Conservation (phyloP, 1,140 invertebrate species). For the Hetaerina americana region DNA sequence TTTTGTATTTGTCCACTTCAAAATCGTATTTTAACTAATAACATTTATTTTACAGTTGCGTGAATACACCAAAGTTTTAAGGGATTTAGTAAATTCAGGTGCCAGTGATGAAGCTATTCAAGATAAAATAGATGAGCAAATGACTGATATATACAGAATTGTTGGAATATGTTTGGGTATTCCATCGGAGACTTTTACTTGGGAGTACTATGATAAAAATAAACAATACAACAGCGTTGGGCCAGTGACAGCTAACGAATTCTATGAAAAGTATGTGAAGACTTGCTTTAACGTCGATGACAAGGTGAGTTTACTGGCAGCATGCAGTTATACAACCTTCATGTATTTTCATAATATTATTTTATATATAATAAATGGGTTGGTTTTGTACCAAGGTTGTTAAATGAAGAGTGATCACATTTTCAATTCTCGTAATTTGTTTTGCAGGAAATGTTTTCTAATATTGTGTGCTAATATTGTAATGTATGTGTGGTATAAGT, state of each 20-base stretch:
- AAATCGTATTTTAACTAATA: slow-evolving; percentile 8
- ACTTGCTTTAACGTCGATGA: slow-evolving; percentile 68
- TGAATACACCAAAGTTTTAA: slow-evolving; percentile 62
- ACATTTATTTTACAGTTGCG: slow-evolving; percentile 42
- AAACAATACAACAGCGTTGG: slow-evolving; percentile 64
- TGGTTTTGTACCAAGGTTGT: too few species aligned
- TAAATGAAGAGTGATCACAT: too few species aligned
- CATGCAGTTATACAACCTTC: too few species aligned
- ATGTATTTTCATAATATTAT: too few species aligned
- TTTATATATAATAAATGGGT: too few species aligned
- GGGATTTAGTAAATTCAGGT: slow-evolving; percentile 42
- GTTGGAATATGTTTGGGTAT: slow-evolving; percentile 71
- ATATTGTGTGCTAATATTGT: too few species aligned
- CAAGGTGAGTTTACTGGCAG: slow-evolving; percentile 61
- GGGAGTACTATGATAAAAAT: slow-evolving; percentile 79
- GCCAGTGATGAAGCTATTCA: slow-evolving; percentile 42
- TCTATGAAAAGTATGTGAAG: slow-evolving; percentile 68
- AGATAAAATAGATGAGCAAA: slow-evolving; percentile 46
- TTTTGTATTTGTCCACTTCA: background rate
- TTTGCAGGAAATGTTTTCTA: too few species aligned
- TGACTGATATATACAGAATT: slow-evolving; percentile 65
- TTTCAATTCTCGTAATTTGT: too few species aligned
- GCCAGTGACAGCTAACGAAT: slow-evolving; percentile 60
- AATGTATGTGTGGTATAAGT: too few species aligned
- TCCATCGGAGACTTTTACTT: slow-evolving; percentile 66